Evolutionary conservation across 1,140 invertebrate species (phyloP).

Genomic region (Leptinotarsa defecta): DNA sequence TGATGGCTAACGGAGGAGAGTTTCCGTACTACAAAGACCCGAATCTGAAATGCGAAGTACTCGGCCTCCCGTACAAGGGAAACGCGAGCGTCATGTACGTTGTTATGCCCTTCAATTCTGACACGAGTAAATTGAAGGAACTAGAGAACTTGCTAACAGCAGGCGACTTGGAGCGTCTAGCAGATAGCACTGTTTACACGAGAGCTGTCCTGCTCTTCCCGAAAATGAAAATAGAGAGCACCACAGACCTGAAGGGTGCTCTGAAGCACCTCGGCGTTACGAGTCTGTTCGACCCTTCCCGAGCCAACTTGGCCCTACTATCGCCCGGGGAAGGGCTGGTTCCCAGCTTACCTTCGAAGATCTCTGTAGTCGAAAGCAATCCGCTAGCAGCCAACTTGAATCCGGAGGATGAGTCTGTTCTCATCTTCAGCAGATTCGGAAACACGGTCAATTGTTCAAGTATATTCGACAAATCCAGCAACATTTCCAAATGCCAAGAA

Average conservation of each 20-base stretch:
- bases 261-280: slow-evolving; percentile 63
- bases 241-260: slow-evolving; percentile 59
- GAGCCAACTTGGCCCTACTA: slow-evolving; percentile 65
- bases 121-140: slow-evolving; percentile 54
- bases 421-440: slow-evolving; percentile 51
- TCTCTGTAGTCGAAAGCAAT: slow-evolving; percentile 17
- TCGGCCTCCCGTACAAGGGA: slow-evolving; percentile 75
- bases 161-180: slow-evolving; percentile 60
- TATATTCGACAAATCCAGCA: slow-evolving; percentile 41
- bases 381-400: slow-evolving; percentile 24
- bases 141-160: slow-evolving; percentile 61
- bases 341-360: not conserved
- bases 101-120: slow-evolving; percentile 65
- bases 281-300: slow-evolving; percentile 62
- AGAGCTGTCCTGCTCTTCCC: slow-evolving; percentile 67
- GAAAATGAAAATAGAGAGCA: slow-evolving; percentile 68
- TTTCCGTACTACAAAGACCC: slow-evolving; percentile 62
- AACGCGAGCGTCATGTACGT: slow-evolving; percentile 70
- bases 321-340: slow-evolving; percentile 53
- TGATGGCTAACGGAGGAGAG: slow-evolving; percentile 68
- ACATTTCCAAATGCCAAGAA: slow-evolving; percentile 39
- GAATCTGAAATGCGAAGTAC: slow-evolving; percentile 63
- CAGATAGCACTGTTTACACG: slow-evolving; percentile 57
- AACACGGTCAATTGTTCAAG: slow-evolving; percentile 45
- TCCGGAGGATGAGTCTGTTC: slow-evolving; percentile 31